These are phyloP conservation scores for Rousettus madagascariensis DNA, from an alignment of 2,797 vertebrate species.

Conservation along the genomic window DNA sequence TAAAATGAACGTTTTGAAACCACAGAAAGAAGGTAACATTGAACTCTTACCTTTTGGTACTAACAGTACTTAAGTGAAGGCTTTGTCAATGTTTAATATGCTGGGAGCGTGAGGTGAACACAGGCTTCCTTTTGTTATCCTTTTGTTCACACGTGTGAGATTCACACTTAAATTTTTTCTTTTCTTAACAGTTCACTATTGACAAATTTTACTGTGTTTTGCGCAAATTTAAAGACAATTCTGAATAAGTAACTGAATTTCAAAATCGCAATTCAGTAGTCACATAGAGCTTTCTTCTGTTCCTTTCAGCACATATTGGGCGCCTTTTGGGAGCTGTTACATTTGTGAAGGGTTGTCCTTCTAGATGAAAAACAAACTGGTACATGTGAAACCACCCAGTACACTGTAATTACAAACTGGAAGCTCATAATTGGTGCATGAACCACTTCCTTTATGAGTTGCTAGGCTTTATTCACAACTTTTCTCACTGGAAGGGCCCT, in stretches of 20 bases:
- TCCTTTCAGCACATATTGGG: neutral
- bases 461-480: conserved; percentile 58
- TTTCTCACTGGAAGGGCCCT: conserved; percentile 68
- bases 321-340: neutral
- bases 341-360: conserved; percentile 16
- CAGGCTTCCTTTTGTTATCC: neutral
- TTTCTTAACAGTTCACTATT: neutral
- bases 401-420: conserved; percentile 76
- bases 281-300: neutral
- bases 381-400: conserved; percentile 41
- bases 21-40: neutral
- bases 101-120: neutral
- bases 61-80: neutral
- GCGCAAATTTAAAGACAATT: neutral
- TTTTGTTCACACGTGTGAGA: neutral
- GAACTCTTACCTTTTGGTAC: neutral
- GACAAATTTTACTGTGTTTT: neutral
- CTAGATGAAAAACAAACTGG: conserved; percentile 55
- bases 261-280: neutral
- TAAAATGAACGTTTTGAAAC: neutral
- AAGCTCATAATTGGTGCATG: conserved; percentile 69
- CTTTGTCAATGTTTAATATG: neutral
- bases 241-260: neutral
- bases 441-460: conserved; percentile 76
- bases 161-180: neutral